Evolutionary conservation across 2,888 invertebrate species (phyloP).

Genomic region (Drosophila pseudotakahashii): DNA sequence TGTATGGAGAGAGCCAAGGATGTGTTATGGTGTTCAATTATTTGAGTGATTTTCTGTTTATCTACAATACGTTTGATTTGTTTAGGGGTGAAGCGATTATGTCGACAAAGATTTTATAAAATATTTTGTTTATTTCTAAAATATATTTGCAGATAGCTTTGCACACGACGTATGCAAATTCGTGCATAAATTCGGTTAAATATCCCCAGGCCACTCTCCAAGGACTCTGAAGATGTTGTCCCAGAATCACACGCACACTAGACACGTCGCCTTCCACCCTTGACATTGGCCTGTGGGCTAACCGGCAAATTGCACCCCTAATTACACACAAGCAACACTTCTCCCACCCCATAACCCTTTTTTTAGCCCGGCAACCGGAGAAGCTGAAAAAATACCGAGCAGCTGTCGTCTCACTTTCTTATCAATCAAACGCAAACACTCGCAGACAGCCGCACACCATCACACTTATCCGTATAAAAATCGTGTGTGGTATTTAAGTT

Average conservation of each 20-base stretch:
- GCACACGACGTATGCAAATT: neutral
- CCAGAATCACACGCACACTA: slow-evolving; percentile 44
- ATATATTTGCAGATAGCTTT: too few relatives aligned
- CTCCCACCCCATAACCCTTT: slow-evolving; percentile 7
- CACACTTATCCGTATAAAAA: slow-evolving; percentile 16
- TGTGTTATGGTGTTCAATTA: slow-evolving; percentile 33
- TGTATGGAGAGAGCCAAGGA: slow-evolving; percentile 6
- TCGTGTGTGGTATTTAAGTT: slow-evolving; percentile 58
- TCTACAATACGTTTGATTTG: slow-evolving; percentile 21
- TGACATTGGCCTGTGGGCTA: slow-evolving; percentile 13
- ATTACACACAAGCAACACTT: slow-evolving; percentile 46
- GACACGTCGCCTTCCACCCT: slow-evolving; percentile 26
- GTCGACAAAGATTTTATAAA: slow-evolving; percentile 33
- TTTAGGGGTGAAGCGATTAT: slow-evolving; percentile 18
- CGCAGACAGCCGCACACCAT: slow-evolving; percentile 16
- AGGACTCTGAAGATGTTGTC: slow-evolving; percentile 4
- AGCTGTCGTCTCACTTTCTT: slow-evolving; percentile 63
- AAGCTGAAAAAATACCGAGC: slow-evolving; percentile 34
- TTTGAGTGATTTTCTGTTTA: slow-evolving; percentile 30
- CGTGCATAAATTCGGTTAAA: neutral
- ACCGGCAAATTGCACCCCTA: slow-evolving; percentile 63
- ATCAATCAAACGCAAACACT: slow-evolving; percentile 62
- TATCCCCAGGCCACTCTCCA: neutral
- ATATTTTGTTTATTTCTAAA: slow-evolving; percentile 8
- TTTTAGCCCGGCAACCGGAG: slow-evolving; percentile 18